Base-by-base conservation (phyloP, 2,113 vertebrate species). In the Phoxinus phoxinus region DNA sequence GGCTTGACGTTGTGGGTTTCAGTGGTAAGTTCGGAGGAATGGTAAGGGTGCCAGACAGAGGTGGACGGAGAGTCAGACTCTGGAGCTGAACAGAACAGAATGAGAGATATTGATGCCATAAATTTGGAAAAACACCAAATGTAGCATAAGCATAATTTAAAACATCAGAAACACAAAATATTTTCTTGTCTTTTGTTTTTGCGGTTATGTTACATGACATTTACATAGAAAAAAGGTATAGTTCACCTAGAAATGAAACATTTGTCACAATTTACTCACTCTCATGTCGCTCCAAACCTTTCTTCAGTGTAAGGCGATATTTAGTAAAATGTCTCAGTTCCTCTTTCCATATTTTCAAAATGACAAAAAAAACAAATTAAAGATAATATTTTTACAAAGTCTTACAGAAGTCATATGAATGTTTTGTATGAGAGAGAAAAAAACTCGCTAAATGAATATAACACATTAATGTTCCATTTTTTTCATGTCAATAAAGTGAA, bases 1-100 rank as follows among this genome's bases (percentile, higher is more conserved):
- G 91, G 77, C 73, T 84, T 63, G 90, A 86, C 90, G 89, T 69
- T 87, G 92, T 9, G 90, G 92, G 41, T 91, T 94, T 94, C 15
- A 94, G 90, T 7, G 93, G 93, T 2, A 95, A 87, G 35, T 94
- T 92, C 0, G 93, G 92, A 8, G 94, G 94, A 85, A 93, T 93
- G 87, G 92, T 90, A 88, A 94, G 90, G 30, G 93, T 88, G 79
- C 92, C 91, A 0, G 92, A 90, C 61, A 88, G 92, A 61, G 94
- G 93, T 25, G 92, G 93, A 80, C 93, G 93, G 73, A 94, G 88
- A 77, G 92, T 94, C 88, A 93, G 90, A 84, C 90, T 94, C 91
- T 94, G 94, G 56, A 94, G 92, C 93, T 94, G 89, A 32, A 81
- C 1, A 86, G n/a, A 83, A 19, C 8, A 21, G 32, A 65, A 69